Evolutionary conservation across 2,113 vertebrate species (phyloP).

Genomic region (Otis tarda): DNA sequence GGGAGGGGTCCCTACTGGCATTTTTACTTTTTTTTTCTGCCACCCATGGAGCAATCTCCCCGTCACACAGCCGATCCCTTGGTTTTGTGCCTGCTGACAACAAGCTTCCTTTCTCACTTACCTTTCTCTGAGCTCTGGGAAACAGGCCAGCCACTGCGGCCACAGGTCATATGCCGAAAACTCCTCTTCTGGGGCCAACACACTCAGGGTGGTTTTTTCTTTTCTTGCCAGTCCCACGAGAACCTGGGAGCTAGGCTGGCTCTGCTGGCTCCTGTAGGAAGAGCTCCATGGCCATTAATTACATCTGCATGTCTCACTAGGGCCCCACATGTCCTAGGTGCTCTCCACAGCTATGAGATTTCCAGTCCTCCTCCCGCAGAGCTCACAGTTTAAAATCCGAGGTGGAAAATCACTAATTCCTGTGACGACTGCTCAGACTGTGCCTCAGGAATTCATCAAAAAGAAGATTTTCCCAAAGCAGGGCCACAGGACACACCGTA

Average conservation of each 20-base stretch:
- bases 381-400: background rate
- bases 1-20: background rate
- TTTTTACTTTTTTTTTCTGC: background rate
- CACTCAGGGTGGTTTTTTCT: rapidly evolving
- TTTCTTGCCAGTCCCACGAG: rapidly evolving
- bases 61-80: background rate
- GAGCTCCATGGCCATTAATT: background rate
- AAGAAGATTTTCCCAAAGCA: background rate
- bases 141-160: background rate
- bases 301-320: background rate
- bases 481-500: background rate
- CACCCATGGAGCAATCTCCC: background rate
- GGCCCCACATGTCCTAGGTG: background rate
- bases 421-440: background rate
- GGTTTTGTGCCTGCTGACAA: background rate
- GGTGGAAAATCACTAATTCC: background rate
- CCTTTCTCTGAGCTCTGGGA: background rate
- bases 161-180: background rate
- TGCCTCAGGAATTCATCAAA: background rate
- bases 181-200: background rate
- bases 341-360: background rate
- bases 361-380: background rate
- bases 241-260: background rate
- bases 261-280: background rate
- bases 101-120: background rate